A percentile compares a stretch with the other conserved stretches of the same genome.
Conservation (phyloP, 2,113 vertebrate genomes). For the Nansenia antarctica region DNA sequence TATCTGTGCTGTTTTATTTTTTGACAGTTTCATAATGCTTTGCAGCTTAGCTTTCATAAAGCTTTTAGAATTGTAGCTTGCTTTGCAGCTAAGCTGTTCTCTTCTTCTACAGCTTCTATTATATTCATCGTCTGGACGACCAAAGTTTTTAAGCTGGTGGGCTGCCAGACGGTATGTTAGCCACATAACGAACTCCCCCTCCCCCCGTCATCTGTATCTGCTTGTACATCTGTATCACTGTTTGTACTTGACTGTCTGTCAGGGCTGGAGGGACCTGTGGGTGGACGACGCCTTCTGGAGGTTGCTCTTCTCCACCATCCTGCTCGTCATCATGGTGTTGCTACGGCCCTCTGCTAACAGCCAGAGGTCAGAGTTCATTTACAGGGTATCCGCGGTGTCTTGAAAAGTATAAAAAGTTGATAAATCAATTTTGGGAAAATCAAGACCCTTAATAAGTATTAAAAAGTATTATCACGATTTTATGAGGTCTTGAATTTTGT, state of each 20-base stretch:
- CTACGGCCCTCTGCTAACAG: slow-evolving; percentile 94
- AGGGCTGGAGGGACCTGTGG: slow-evolving; percentile 97
- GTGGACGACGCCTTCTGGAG: slow-evolving; percentile 97
- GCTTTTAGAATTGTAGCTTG: no score
- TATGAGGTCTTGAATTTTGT: no score
- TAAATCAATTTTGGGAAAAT: no score
- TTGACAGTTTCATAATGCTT: neutral
- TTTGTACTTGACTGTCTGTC: no score
- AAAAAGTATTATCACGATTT: no score
- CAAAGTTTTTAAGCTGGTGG: slow-evolving; percentile 93
- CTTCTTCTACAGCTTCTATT: slow-evolving; percentile 85
- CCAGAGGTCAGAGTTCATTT: slow-evolving; percentile 83
- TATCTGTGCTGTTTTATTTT: neutral
- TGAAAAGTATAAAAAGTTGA: no score
- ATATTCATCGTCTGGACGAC: slow-evolving; percentile 97
- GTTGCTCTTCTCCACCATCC: slow-evolving; percentile 92
- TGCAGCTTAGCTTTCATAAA: neutral
- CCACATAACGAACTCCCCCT: neutral
- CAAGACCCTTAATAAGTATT: no score
- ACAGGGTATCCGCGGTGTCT: no score
- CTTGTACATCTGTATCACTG: neutral
- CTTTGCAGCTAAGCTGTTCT: neutral
- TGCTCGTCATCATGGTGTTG: slow-evolving; percentile 95
- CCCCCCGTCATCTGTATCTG: neutral
- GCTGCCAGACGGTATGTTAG: slow-evolving; percentile 90